Base-by-base conservation (phyloP, 2,888 invertebrate species). In the Boloria euphrosyne region DNA sequence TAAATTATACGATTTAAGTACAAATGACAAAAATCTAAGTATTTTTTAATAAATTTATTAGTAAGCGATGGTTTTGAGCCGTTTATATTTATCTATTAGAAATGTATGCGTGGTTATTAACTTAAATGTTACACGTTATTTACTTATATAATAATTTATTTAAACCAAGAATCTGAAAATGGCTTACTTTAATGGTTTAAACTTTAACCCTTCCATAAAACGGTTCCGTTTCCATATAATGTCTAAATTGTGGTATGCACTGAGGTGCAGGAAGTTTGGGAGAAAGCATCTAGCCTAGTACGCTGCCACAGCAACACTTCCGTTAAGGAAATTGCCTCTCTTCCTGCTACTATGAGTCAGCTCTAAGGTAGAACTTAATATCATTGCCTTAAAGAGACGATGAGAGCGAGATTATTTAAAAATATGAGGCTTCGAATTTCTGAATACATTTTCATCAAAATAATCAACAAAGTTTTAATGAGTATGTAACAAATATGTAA, bases 241-340 rank as follows among this genome's bases (percentile, higher is more conserved):
- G 10, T 38, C 10, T 10, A 55, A 46, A 22, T 22, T 46, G 3
- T 57, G 7, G 46, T 22, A 44, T 57, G 46, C 46, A 46, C 46
- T 4, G n/a, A 22, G 46, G 22, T 43, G 38, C 57, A 44, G 51
- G 60, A 61, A 61, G 51, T 5, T 61, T n/a, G 13, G 13, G 59
- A 59, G 18, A 58, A 38, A 44, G 55, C 47, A 44, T 18, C 55
- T 44, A 50, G 54, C 54, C 31, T 18, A 64, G 57, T 65, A 31
- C 55, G 83, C 80, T 74, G 78, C 79, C 78, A 81, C 81, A 76
- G 80, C 80, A 79, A 82, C 85, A 77, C 82, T 84, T 86, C 86
- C 86, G 81, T 74, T 69, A 71, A 82, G 87, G 87, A 89, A 88
- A 88, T 89, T 89, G 83, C 87, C 80, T 78, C 82, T 83, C 82